phyloP scores from a whole-genome alignment of 2,888 invertebrate genomes.

The Alitta virens region DNA sequence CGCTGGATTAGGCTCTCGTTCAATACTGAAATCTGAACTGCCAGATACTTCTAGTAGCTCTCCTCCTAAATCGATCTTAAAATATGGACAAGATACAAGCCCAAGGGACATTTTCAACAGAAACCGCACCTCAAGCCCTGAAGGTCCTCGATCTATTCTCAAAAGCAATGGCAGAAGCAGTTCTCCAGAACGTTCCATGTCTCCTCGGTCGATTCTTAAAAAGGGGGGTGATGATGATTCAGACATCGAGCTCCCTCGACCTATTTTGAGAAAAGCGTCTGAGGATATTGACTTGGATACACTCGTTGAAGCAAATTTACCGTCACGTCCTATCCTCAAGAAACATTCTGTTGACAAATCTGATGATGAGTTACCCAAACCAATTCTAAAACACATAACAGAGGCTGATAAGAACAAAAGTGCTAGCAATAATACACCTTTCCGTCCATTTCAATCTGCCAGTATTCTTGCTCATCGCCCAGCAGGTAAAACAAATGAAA shows the following conservation, averaged over 20 bases:
- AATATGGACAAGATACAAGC: not conserved
- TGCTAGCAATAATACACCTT: too few relatives aligned
- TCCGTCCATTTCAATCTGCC: too few relatives aligned
- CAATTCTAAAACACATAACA: constrained; percentile 12
- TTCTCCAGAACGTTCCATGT: not conserved
- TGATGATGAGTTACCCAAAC: constrained; percentile 9
- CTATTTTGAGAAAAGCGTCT: not conserved
- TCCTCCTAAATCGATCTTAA: not conserved
- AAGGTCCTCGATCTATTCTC: constrained; percentile 5
- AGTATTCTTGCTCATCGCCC: too few relatives aligned
- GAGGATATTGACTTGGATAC: not conserved
- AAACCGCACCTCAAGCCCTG: not conserved
- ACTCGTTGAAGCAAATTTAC: not conserved
- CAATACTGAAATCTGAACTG: too few relatives aligned
- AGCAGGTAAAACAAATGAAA: too few relatives aligned
- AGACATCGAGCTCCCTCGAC: not conserved
- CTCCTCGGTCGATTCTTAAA: constrained; percentile 14
- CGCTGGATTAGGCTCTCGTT: too few relatives aligned
- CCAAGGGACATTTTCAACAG: not conserved
- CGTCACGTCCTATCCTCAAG: constrained; percentile 14
- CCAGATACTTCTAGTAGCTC: not conserved
- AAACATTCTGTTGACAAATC: constrained; percentile 4
- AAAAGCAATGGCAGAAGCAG: not conserved
- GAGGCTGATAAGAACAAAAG: not conserved
- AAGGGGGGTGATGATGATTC: not conserved